Base-by-base conservation (phyloP, 2,113 vertebrate species). In the Cephalopholis sonnerati region DNA sequence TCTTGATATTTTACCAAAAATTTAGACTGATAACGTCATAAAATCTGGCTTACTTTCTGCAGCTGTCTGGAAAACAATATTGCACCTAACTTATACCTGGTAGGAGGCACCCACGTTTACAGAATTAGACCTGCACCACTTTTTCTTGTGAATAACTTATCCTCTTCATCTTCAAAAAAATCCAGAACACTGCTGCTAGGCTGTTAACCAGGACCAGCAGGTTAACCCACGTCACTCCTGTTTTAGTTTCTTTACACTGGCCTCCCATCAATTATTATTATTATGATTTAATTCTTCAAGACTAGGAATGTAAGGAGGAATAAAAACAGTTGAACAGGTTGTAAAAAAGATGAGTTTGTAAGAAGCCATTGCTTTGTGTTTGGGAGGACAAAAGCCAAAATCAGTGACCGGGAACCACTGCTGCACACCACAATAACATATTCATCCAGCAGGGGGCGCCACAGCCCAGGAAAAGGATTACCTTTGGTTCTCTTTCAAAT, bases 381-480 rank as follows among this genome's bases (percentile, higher is more conserved):
- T 17, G 17, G 22, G 5, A n/a, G 58, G 15, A 25, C 71, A 50
- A 7, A n/a, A 17, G 41, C n/a, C 59, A 20, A 20, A 39, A 39
- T 13, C 13, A 18, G 6, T 41, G 12, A 17, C n/a, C 4, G 2
- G 17, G 10, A 44, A 3, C 41, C 4, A 9, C 16, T 25, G 20
- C 2, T 54, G 20, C 48, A 8, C 8, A 0, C 3, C 36, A 1
- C 18, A 25, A 2, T 27, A 7, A 15, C 1, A 5, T 0, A 3
- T 1, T 17, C 0, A 1, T 80, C 74, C 93, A 87, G 44, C 66
- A 93, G 93, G 79, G 73, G 87, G 90, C 22, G 70, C 48, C 75
- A 64, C 59, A 84, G 71, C 72, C 71, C 74, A 86, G 67, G 55
- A 16, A 32, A 81, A 36, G 0, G 48, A 55, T 44, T 8, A 9